Evolutionary conservation across 2,888 invertebrate species (phyloP).

Genomic region (Chironomus tentans): DNA sequence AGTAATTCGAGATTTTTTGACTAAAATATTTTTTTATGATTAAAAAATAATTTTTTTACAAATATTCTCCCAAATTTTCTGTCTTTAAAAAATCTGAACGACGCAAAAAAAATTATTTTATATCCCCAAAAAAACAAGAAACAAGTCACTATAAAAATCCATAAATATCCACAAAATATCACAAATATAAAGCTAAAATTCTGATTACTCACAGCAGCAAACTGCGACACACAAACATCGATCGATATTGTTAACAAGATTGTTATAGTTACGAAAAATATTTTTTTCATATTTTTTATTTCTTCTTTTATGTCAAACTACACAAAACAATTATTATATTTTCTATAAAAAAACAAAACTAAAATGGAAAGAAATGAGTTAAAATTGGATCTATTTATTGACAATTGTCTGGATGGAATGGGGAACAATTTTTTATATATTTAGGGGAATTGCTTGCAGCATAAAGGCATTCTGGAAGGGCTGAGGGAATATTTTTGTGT

Average conservation of each 20-base stretch:
- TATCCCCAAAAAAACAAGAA: too few relatives aligned
- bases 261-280: slow-evolving; percentile 22
- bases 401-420: neutral
- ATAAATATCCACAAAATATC: too few relatives aligned
- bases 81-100: too few relatives aligned
- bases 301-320: neutral
- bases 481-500: too few relatives aligned
- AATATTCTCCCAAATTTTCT: too few relatives aligned
- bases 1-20: too few relatives aligned
- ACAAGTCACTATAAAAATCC: too few relatives aligned
- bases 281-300: neutral
- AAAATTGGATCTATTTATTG: slow-evolving; percentile 12
- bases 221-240: neutral
- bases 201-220: neutral
- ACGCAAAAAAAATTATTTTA: too few relatives aligned
- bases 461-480: neutral
- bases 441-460: neutral
- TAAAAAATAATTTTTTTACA: too few relatives aligned
- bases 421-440: neutral
- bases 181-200: too few relatives aligned
- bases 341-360: neutral
- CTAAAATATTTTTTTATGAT: too few relatives aligned
- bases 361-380: neutral
- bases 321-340: neutral
- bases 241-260: slow-evolving; percentile 11